Evolutionary conservation across 2,797 vertebrate genomes (phyloP).

Genomic region (Lemur catta): DNA sequence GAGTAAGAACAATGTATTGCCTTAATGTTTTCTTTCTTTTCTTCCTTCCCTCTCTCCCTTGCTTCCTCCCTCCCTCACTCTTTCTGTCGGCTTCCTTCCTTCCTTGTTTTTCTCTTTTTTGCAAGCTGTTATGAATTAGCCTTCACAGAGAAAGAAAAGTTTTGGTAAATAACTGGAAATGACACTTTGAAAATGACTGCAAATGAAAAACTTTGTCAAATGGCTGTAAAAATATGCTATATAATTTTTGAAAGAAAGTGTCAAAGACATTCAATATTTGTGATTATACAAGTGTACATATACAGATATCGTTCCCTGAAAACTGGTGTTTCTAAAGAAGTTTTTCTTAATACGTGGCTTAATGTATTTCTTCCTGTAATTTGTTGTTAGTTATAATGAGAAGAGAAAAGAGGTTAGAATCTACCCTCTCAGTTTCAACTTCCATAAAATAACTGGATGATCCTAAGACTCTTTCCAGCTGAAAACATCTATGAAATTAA

Average conservation of each 20-base stretch:
- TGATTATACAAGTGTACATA: background rate
- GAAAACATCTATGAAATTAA: slow-evolving; percentile 1
- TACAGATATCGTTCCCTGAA: background rate
- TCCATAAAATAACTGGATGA: background rate
- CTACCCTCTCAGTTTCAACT: background rate
- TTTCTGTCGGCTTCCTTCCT: background rate
- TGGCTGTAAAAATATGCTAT: background rate
- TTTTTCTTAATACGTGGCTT: background rate
- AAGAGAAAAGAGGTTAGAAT: background rate
- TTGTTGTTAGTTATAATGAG: background rate
- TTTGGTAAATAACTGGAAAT: background rate
- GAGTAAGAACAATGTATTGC: background rate
- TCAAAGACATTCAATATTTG: background rate
- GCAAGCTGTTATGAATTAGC: background rate
- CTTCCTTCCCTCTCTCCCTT: too few relatives aligned
- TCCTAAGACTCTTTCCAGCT: background rate
- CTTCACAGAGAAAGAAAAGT: background rate
- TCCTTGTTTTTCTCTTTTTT: background rate
- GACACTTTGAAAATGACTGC: background rate
- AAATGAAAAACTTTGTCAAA: background rate
- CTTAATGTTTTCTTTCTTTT: background rate
- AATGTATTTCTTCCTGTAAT: background rate
- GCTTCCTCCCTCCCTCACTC: too few relatives aligned
- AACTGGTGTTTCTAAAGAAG: background rate
- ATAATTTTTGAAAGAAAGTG: background rate